Conservation (phyloP, 2,113 vertebrate genomes). For the Aspiorhynchus laticeps region DNA sequence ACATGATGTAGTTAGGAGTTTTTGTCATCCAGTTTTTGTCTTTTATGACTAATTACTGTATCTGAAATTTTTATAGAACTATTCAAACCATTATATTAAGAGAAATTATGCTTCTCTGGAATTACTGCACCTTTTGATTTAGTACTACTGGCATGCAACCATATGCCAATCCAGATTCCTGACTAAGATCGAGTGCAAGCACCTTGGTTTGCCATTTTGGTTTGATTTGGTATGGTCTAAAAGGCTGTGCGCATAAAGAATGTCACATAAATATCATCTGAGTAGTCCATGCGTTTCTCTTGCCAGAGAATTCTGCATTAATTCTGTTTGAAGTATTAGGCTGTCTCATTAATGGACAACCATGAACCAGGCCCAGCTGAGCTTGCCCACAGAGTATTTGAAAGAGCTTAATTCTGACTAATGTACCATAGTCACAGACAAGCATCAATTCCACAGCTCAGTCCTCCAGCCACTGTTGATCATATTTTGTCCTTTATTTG, state of each 20-base stretch:
- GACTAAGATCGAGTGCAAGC: conserved; percentile 34
- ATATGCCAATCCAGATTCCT: conserved; percentile 29
- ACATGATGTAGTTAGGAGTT: too few species aligned
- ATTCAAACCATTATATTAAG: conserved; percentile 44
- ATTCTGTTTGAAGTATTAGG: conserved; percentile 27
- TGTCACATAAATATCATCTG: conserved; percentile 44
- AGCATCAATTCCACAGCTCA: neutral
- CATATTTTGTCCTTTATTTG: conserved; percentile 1
- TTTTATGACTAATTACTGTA: too few species aligned
- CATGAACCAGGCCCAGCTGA: conserved; percentile 2
- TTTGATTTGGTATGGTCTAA: conserved; percentile 21
- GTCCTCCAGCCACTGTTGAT: neutral
- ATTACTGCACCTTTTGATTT: conserved; percentile 59
- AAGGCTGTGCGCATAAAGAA: conserved; percentile 40
- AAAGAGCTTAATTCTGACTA: conserved; percentile 22
- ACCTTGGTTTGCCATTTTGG: neutral
- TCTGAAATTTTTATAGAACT: neutral
- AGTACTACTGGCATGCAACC: conserved; percentile 46
- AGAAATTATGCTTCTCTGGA: conserved; percentile 42
- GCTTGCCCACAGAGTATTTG: conserved; percentile 13
- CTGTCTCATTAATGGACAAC: conserved; percentile 39
- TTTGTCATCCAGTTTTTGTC: too few species aligned
- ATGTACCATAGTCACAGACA: conserved; percentile 16
- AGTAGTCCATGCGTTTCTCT: conserved; percentile 7
- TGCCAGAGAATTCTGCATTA: conserved; percentile 24